Base-by-base conservation (phyloP, 2,797 vertebrate species). In the Astyanax mexicanus region DNA sequence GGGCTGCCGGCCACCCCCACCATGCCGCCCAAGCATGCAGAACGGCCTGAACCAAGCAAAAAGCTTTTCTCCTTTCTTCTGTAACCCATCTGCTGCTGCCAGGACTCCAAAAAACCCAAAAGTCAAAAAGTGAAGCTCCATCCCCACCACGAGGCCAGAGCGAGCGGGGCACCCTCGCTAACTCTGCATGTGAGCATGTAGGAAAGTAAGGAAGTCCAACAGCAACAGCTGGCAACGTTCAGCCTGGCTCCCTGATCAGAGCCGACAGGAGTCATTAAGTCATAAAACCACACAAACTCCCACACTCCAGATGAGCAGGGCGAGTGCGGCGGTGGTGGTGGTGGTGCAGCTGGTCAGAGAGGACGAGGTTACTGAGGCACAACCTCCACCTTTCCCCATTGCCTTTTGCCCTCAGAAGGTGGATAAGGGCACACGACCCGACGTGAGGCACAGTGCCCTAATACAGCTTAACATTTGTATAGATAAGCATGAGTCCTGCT, bases 141-240 rank as follows among this genome's bases (percentile, higher is more conserved):
- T 81, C 87, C 78, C 79, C 85, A 88, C 88, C 87, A 71, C 80
- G 84, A 90, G 85, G 84, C 82, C 79, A 62, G 62, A 40, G 67
- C 38, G 71, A 80, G 77, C 57, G 64, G 49, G 81, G 84, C 81
- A 83, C 66, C 77, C 69, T n/a, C n/a, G n/a, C n/a, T 76, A 72
- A 74, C 80, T 67, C 17, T 64, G 72, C 55, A 65, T 58, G 52
- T 60, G 60, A 62, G 62, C 54, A 72, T 57, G 58, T 79, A 75
- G n/a, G n/a, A n/a, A n/a, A n/a, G n/a, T n/a, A n/a, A n/a, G n/a
- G n/a, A n/a, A n/a, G n/a, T n/a, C n/a, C 61, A 81, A 86, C 89
- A n/a, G n/a, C 61, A 81, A 86, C 89, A 92, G 88, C 88, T 89
- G 89, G 88, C 75, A 91, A 84, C 87, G 84, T 86, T 92, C 88